Evolutionary conservation across 2,797 vertebrate genomes (phyloP), one percentile per base, ranked within the genome.

Genomic region (Salmo trutta): DNA sequence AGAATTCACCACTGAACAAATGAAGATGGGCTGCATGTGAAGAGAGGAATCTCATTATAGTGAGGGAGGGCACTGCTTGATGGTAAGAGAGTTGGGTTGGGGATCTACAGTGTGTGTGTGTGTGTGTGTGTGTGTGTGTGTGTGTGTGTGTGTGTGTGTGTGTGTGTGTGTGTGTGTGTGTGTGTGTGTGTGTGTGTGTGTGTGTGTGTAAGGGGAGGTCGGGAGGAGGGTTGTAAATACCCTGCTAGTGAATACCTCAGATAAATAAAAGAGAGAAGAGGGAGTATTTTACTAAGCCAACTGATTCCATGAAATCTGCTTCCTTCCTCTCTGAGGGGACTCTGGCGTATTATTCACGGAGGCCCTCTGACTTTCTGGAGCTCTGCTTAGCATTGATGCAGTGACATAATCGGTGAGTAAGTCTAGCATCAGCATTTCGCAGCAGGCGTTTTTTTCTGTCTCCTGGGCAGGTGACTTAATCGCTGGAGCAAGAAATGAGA

Each of bases 1-100:
- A 90, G 90, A 89, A 88, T 89, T 90, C 88, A 86, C 82, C 82
- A 76, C 82, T 80, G 90, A 91, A 91, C 90, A 93, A 92, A 93
- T 90, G 79, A 88, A 91, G 90, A 81, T 69, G 74, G 86, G 86
- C 84, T 80, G 86, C 85, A 87, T 82, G 88, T 85, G 89, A 84
- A 77, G 87, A 85, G 80, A 82, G 88, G 86, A 83, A 81, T 64
- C 67, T 82, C 71, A 79, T 91, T 85, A 89, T 79, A 86, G 84
- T 81, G 85, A 84, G 77, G 77, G 77, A 82, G 73, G 83, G 72
- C 77, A 79, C 81, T 77, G 68, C 79, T 74, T 54, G 52, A 71
- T 75, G 59, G 78, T 15, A 54, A 66, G 16, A 80, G 81, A 73
- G 74, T 71, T 77, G 80, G 79, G 84, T 71, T 68, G 73, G 81